Base-by-base conservation (phyloP, 2,113 vertebrate genomes). In the Malurus alboscapulatus region DNA sequence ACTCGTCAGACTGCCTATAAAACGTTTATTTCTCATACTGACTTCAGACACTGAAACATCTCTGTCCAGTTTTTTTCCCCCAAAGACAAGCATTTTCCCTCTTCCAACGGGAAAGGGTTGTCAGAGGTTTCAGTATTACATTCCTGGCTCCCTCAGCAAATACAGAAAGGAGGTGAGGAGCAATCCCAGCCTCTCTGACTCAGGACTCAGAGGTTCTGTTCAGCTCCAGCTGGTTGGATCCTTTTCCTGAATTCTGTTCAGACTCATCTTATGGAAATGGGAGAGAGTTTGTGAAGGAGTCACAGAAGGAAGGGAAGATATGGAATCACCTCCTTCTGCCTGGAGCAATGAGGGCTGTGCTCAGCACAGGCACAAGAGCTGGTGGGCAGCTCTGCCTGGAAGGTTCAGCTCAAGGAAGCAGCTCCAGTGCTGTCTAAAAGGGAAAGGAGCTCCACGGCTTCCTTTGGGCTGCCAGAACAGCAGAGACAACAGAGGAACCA, bases 291-390 rank as follows among this genome's bases (percentile, higher is more conserved):
- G 3, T 24, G 25, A 73, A 78, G 58, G 62, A 76, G n/a, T 11
- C 58, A 24, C 27, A 0, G 17, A 51, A 45, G 63, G 55, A 86
- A 74, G 48, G 74, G 58, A 77, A 80, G 22, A 30, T 26, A 17
- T 3, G 19, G 50, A 57, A 62, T 42, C 32, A 34, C 67, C 44
- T 73, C 5, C 4, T 22, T 13, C 58, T 38, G 65, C 67, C 34
- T 5, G 18, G 7, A 45, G 20, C 0, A 2, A 57, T 0, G 10
- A 53, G 47, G 10, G 26, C 55, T 65, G 34, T 7, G 51, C 59
- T 71, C 69, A 66, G 85, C 61, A 84, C 17, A n/a, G 6, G 13
- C 24, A 54, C 48, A 48, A 61, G 42, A 76, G 30, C 38, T 61
- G 76, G 24, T 38, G 73, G 40, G 34, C 61, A 73, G 34, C 68